Base-by-base conservation (phyloP, 2,797 vertebrate species). In the Gallinago solitaria region DNA sequence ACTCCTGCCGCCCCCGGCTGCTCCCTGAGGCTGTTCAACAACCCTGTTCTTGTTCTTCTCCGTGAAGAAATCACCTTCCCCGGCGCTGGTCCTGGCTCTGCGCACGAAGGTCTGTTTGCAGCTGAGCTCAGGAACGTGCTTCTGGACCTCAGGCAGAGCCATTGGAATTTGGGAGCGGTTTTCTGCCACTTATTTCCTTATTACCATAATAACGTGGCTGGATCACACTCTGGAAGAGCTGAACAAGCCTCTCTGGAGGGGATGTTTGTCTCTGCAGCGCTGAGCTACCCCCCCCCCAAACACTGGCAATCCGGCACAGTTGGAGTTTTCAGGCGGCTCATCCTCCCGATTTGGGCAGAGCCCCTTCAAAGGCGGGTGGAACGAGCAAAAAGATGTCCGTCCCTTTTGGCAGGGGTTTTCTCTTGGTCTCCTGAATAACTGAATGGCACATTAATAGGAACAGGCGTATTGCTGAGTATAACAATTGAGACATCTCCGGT, bases 401-500 rank as follows among this genome's bases (percentile, higher is more conserved):
- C 27, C 81, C 86, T 96, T 56, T 43, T 93, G 97, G 77, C 93
- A 91, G 63, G 73, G 89, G 0, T 32, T 56, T 32, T 68, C 79
- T 64, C 79, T 77, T 27, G 48, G 35, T 90, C 92, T 91, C 64
- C 78, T 43, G 9, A 35, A 14, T 65, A 63, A 76, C 93, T 64
- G 85, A 96, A 53, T 35, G 91, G 91, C 76, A 7, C 83, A 63
- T 75, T 33, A 84, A 94, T 97, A 96, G 97, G 97, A 97, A 95
- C 93, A 95, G 97, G 97, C 92, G 5, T 96, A 95, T 94, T 93
- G 96, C 96, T 91, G 95, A 88, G 9, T 9, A 59, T 89, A 93
- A 98, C 97, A 97, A 97, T 97, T 35, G 94, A 82, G 95, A 96
- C 96, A 96, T 97, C 98, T 98, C 97, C 95, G 95, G 97, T 97